phyloP scores from a whole-genome alignment of 1,140 invertebrate genomes.

The Dolichoris vasculosae region DNA sequence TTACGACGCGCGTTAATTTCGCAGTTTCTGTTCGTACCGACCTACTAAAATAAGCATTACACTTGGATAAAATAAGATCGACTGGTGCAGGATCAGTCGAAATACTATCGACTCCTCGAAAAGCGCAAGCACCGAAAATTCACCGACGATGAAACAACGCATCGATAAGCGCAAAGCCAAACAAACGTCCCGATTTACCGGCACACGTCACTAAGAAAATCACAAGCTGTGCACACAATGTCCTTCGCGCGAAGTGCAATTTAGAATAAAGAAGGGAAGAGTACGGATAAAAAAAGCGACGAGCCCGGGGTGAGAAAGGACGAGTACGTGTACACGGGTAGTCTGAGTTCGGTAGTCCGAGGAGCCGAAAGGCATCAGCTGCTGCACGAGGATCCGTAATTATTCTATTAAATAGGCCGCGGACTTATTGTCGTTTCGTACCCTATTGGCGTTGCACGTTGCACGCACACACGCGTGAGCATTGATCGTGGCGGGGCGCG shows the following conservation, averaged over 20 bases:
- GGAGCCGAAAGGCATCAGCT: slow-evolving; percentile 66
- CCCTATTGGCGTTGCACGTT: slow-evolving; percentile 28
- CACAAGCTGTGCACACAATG: background rate
- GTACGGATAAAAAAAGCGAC: background rate
- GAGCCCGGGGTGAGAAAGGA: background rate
- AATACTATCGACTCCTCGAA: too few species aligned
- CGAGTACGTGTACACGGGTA: too few species aligned
- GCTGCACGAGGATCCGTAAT: slow-evolving; percentile 71
- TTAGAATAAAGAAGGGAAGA: background rate
- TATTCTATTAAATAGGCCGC: slow-evolving; percentile 74
- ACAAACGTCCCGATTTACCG: background rate
- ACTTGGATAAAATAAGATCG: too few species aligned
- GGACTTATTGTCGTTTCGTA: slow-evolving; percentile 70
- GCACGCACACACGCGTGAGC: slow-evolving; percentile 26
- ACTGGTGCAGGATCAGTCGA: too few species aligned
- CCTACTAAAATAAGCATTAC: background rate
- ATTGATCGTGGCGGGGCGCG: background rate
- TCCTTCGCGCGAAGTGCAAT: background rate
- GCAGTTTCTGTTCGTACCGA: background rate
- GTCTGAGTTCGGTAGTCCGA: too few species aligned
- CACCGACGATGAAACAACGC: too few species aligned
- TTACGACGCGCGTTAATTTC: background rate
- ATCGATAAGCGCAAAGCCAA: background rate
- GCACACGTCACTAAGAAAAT: background rate
- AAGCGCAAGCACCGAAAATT: background rate